Base-by-base conservation (phyloP, 2,888 invertebrate species). In the Sphaerophoria rueppellii region DNA sequence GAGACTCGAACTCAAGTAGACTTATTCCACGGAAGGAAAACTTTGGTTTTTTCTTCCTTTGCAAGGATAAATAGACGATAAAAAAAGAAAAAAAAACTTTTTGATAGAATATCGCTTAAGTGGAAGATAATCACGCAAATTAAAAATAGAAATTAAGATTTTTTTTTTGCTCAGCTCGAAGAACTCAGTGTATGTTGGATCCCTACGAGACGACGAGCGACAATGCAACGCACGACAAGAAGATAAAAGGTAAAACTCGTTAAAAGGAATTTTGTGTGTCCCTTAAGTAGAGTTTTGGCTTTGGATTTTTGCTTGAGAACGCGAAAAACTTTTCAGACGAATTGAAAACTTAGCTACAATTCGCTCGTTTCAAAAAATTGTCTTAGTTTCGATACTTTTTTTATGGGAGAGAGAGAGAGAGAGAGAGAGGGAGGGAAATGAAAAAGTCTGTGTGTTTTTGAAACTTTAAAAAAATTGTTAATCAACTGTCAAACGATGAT, bases 101-200 rank as follows among this genome's bases (percentile, higher is more conserved):
- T 46, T 34, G 40, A 43, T 55, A 24, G 34, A 54, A 46, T 74
- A 60, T 70, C 73, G 67, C 88, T 89, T 89, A 89, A 89, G 88
- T 87, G 87, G 87, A 85, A 89, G 90, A 90, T 90, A 90, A 90
- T 89, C 89, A 89, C 88, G 88, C 88, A 89, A 90, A 90, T 90
- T 89, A 89, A 90, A 83, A 83, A 79, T 80, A 61, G 67, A 80
- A 83, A 83, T 80, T 83, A 80, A 83, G 60, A 83, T 65, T 24
- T 60, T 40, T 12, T 12, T 24, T 6, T 16, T 37, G 37, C 58
- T 34, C 60, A 52, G 55, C 70, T 35, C 57, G 54, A 9, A 9
- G 16, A 34, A 34, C 6, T 35, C 48, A 34, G 12, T 46, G 12
- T 40, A 24, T 48, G 46, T 50, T 50, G 48, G 14, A 35, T 7